Base-by-base conservation (phyloP, 2,888 invertebrate genomes). In the Lamellibrachia columna region DNA sequence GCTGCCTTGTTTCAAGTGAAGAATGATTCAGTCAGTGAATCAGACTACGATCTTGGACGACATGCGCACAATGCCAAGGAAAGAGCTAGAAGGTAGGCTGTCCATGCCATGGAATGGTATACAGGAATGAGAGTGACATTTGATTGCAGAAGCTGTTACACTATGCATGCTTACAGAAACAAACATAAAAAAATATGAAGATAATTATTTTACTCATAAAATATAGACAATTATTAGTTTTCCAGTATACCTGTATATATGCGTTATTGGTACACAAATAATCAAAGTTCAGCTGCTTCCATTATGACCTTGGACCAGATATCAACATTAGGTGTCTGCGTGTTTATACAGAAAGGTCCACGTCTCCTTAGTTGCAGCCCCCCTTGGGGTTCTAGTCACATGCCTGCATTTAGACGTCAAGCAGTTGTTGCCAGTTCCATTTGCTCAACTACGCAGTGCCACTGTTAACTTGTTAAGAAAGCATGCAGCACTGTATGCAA, bases 11-110 rank as follows among this genome's bases (percentile, higher is more conserved):
- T 52, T 40, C 90, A 53, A 52, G 53, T 53, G 52, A 90, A 90
- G 52, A 75, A 75, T 75, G 75, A 75, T n/a, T 75, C 75, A n/a
- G 75, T 75, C 75, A 75, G 75, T 53, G 92, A 92, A 40, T 90
- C 53, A 1, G 92, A 92, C 40, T 60, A 58, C 8, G 91, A 91
- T 52, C 91, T 92, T n/a, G 92, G 94, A 9, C 93, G 95, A 92
- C 95, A 95, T 93, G 94, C 95, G 92, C 95, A 96, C 93, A 95
- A 95, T 93, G 94, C 95, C 93, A 95, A 95, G 93, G 96, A 96
- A 93, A 94, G 96, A 52, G 94, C 94, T 40, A 93, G 96, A 93
- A 95, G 95, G 96, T 95, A 75, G 3, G 75, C 22, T 75, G 93
- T 22, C 22, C 90, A 52, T 52, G 52, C 15, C 92, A 9, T 9